These are phyloP conservation scores for Drosophila peninsularis DNA, from an alignment of 2,888 invertebrate species.

Conservation along the genomic window DNA sequence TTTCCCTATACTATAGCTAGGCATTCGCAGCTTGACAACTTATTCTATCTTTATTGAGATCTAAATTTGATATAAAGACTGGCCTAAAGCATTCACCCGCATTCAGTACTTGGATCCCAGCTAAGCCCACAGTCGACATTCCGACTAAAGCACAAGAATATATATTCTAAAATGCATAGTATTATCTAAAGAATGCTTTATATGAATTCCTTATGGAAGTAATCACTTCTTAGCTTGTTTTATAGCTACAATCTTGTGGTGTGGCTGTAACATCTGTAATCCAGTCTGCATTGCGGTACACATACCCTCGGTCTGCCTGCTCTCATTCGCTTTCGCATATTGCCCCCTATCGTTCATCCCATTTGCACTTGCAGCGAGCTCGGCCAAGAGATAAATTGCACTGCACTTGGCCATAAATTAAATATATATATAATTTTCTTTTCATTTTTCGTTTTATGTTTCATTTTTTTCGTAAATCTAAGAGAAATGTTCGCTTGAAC, in stretches of 20 bases:
- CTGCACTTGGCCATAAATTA: slow-evolving; percentile 66
- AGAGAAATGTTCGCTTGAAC: slow-evolving; percentile 63
- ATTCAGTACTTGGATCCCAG: too few relatives aligned
- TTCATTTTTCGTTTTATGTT: slow-evolving; percentile 4
- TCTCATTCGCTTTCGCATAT: slow-evolving; percentile 14
- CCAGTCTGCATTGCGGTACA: slow-evolving; percentile 52
- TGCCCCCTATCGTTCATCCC: slow-evolving; percentile 35
- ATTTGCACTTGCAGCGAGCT: slow-evolving; percentile 44
- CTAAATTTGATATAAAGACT: too few relatives aligned
- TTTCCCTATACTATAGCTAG: too few relatives aligned
- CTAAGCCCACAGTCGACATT: too few relatives aligned
- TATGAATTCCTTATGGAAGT: neutral
- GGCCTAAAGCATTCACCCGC: too few relatives aligned
- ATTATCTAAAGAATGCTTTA: neutral
- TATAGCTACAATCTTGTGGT: slow-evolving; percentile 8
- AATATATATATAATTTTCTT: slow-evolving; percentile 42
- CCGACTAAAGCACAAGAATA: too few relatives aligned
- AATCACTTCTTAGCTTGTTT: neutral
- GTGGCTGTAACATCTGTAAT: slow-evolving; percentile 34
- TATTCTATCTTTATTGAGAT: too few relatives aligned
- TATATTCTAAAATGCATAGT: too few relatives aligned
- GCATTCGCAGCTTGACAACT: too few relatives aligned
- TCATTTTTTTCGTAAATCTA: slow-evolving; percentile 31
- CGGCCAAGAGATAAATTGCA: slow-evolving; percentile 60
- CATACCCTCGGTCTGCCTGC: slow-evolving; percentile 9